phyloP scores from a whole-genome alignment of 2,797 vertebrate species.

The Lepidocolaptes lacrymiger region DNA sequence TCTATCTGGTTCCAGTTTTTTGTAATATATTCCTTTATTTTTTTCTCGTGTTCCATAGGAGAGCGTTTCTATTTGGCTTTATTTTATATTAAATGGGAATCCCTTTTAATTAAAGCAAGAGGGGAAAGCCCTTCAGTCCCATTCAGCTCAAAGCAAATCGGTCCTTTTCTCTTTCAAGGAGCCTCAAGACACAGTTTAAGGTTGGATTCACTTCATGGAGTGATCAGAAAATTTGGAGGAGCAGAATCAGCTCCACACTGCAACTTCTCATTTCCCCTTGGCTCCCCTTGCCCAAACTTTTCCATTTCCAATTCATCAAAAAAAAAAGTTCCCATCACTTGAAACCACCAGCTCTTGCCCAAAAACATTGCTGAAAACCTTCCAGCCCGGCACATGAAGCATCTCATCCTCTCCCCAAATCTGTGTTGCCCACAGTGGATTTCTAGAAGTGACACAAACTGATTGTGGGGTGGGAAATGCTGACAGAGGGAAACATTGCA shows the following conservation, averaged over 20 bases:
- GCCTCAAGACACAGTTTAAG: slow-evolving; percentile 11
- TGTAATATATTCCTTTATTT: neutral
- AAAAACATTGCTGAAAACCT: neutral
- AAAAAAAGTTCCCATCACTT: neutral
- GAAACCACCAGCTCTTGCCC: neutral
- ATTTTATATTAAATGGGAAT: slow-evolving; percentile 16
- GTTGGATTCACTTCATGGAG: neutral
- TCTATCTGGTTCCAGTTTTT: neutral
- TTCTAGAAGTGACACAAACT: neutral
- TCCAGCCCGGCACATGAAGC: neutral
- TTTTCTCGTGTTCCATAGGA: neutral
- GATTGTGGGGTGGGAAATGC: neutral
- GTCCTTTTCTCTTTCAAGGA: neutral
- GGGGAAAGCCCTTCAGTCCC: slow-evolving; percentile 32
- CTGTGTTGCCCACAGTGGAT: neutral
- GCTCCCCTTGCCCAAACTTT: neutral
- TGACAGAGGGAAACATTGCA: too few species aligned
- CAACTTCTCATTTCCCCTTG: neutral
- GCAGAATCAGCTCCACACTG: neutral
- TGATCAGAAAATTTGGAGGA: neutral
- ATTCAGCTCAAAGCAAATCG: slow-evolving; percentile 28
- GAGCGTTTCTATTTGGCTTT: neutral
- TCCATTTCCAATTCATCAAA: neutral
- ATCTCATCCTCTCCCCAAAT: neutral
- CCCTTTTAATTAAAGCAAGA: slow-evolving; percentile 48